phyloP scores from a whole-genome alignment of 2,888 invertebrate genomes.

The Tetanocera ferruginea region DNA sequence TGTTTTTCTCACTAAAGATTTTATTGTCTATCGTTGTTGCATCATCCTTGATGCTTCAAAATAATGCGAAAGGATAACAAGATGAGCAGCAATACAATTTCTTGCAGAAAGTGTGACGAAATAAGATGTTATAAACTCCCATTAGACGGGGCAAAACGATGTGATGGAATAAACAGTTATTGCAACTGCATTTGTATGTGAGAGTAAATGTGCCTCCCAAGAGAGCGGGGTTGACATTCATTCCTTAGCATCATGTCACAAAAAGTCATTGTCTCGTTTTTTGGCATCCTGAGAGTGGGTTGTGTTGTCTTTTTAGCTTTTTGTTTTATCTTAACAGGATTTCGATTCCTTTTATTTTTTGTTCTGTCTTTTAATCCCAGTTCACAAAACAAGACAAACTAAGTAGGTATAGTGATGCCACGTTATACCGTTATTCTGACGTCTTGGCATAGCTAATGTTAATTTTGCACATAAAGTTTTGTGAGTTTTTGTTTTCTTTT shows the following conservation, averaged over 20 bases:
- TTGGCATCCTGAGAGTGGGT: neutral
- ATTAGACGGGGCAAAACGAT: neutral
- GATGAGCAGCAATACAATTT: neutral
- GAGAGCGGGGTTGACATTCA: neutral
- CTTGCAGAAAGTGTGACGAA: conserved; percentile 25
- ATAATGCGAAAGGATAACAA: neutral
- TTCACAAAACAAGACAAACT: conserved; percentile 2
- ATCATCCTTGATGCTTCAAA: conserved; percentile 16
- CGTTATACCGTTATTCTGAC: neutral
- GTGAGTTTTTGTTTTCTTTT: conserved; percentile 5
- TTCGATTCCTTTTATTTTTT: neutral
- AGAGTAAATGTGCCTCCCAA: neutral
- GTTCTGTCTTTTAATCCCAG: conserved; percentile 21
- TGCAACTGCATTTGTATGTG: conserved; percentile 8
- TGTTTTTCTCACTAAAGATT: neutral
- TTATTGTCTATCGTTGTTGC: neutral
- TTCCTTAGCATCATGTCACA: neutral
- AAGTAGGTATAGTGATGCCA: neutral
- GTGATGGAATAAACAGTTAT: conserved; percentile 14
- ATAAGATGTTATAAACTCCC: conserved; percentile 16
- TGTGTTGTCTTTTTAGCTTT: neutral
- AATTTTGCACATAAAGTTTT: conserved; percentile 30
- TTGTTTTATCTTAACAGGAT: neutral
- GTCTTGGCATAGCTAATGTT: conserved; percentile 15
- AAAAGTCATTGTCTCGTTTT: conserved; percentile 23